Evolutionary conservation across 2,797 vertebrate genomes (phyloP).

Genomic region (Vespertilio murinus): DNA sequence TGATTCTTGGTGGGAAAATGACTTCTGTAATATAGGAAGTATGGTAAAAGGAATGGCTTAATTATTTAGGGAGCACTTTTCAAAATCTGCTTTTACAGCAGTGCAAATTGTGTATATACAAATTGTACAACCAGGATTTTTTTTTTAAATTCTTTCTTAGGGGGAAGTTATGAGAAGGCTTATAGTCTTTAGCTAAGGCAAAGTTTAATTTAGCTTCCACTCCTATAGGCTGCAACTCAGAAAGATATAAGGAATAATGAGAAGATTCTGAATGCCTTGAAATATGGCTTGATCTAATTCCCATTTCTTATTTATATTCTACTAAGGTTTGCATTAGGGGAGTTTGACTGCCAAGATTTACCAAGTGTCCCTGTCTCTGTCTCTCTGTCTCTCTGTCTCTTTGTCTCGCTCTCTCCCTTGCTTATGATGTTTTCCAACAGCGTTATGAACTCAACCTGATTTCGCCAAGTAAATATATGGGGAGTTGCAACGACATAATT

Average conservation of each 20-base stretch:
- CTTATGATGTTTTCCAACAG: constrained; percentile 70
- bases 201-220: constrained; percentile 64
- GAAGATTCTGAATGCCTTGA: constrained; percentile 31
- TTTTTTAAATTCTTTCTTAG: constrained; percentile 71
- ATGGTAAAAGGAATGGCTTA: constrained; percentile 88
- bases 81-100: constrained; percentile 86
- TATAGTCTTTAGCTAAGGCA: constrained; percentile 21
- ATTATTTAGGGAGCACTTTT: constrained; percentile 87
- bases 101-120: constrained; percentile 80
- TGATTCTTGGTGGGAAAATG: constrained; percentile 87
- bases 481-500: constrained; percentile 69
- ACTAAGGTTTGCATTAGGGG: neutral
- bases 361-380: neutral
- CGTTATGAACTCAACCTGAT: constrained; percentile 66
- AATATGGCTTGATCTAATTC: constrained; percentile 37
- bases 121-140: constrained; percentile 52
- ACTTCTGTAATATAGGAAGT: constrained; percentile 88
- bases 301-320: constrained; percentile 66
- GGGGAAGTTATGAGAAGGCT: constrained; percentile 65
- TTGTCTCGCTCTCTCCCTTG: neutral
- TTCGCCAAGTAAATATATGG: constrained; percentile 79
- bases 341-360: constrained; percentile 24
- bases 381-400: neutral
- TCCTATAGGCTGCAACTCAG: neutral
- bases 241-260: neutral